phyloP scores from a whole-genome alignment of 2,797 vertebrate genomes.

The Okamejei kenojei region DNA sequence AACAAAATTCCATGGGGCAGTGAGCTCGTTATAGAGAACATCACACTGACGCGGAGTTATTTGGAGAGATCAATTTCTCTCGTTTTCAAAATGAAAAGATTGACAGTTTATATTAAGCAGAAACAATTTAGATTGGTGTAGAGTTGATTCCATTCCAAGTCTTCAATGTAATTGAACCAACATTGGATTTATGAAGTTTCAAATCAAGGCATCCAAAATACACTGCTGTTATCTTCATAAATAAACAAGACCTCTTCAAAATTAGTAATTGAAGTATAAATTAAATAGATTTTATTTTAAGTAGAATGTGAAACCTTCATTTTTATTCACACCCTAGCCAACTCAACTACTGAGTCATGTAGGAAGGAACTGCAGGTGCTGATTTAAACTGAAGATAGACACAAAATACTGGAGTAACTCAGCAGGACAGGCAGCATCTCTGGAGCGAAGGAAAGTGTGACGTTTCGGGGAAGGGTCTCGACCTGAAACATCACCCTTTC shows the following conservation, averaged over 20 bases:
- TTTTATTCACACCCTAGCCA: neutral
- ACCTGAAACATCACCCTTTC: no score
- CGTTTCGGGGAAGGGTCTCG: no score
- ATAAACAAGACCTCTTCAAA: neutral
- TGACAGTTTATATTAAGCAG: neutral
- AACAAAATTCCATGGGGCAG: neutral
- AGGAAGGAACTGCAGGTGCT: no score
- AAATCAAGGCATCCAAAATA: neutral
- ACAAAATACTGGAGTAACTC: no score
- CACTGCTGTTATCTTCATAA: neutral
- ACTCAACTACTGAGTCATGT: neutral
- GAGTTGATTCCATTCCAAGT: neutral
- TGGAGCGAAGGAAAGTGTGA: no score
- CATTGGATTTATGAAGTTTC: neutral
- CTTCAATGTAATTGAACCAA: neutral
- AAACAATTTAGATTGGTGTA: neutral
- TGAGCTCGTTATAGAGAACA: neutral
- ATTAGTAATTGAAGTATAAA: neutral
- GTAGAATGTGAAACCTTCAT: neutral
- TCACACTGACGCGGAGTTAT: neutral
- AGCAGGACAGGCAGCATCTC: no score
- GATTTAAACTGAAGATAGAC: no score
- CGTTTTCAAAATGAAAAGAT: neutral
- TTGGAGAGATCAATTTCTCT: neutral
- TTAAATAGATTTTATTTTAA: neutral